A percentile compares a stretch with the other conserved stretches of the same genome.
Conservation (phyloP, 1,140 invertebrate genomes). For the Drosophila erecta region DNA sequence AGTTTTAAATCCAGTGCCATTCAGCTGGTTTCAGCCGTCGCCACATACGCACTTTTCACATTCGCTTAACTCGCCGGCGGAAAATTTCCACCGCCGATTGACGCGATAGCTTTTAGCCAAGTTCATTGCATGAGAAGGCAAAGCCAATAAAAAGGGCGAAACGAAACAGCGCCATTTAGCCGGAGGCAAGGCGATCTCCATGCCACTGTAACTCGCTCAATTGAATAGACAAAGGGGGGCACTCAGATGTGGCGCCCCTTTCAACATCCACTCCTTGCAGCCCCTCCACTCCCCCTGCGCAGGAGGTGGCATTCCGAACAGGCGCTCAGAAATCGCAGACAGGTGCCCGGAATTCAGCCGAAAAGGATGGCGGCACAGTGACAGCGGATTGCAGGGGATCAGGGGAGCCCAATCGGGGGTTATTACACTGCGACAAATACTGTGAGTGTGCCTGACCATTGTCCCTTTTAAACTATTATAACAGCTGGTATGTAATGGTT, state of each 20-base stretch:
- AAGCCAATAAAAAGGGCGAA: constrained; percentile 35
- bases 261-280: not conserved
- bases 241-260: constrained; percentile 10
- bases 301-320: constrained; percentile 49
- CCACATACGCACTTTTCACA: constrained; percentile 39
- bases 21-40: not conserved
- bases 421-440: constrained; percentile 11
- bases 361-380: constrained; percentile 27
- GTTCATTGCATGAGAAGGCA: constrained; percentile 44
- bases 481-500: too few relatives aligned
- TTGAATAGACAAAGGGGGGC: constrained; percentile 55
- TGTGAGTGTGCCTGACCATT: not conserved
- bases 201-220: constrained; percentile 45
- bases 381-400: constrained; percentile 10
- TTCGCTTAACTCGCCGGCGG: constrained; percentile 2
- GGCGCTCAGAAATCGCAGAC: constrained; percentile 42
- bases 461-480: too few relatives aligned
- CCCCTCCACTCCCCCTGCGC: constrained; percentile 1
- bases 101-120: constrained; percentile 51
- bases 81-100: constrained; percentile 34
- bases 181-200: constrained; percentile 30
- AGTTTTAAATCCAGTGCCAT: constrained; percentile 11
- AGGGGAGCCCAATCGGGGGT: not conserved
- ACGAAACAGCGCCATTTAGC: constrained; percentile 31
- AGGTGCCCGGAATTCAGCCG: constrained; percentile 20